phyloP scores from a whole-genome alignment of 1,140 invertebrate genomes.

The Hylyphantes graminicola region DNA sequence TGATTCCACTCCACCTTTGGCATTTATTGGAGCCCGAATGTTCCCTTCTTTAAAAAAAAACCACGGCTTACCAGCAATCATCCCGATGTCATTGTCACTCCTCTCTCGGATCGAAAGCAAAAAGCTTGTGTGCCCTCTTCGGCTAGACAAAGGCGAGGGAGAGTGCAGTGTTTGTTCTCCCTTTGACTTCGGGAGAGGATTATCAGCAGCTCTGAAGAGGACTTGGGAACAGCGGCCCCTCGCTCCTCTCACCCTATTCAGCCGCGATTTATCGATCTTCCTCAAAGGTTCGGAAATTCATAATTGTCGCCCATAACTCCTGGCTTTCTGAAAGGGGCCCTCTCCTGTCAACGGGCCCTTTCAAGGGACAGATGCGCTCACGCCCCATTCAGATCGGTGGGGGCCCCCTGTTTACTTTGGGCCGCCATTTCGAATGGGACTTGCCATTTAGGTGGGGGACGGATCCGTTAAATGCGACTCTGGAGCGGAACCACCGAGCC shows the following conservation, averaged over 20 bases:
- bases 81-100: too few species aligned
- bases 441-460: too few species aligned
- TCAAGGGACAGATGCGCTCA: constrained; percentile 56
- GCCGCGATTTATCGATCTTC: background rate
- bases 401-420: background rate
- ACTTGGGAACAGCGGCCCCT: constrained; percentile 27
- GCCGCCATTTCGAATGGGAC: too few species aligned
- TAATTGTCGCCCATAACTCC: constrained; percentile 56
- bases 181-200: constrained; percentile 52
- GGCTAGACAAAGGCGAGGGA: constrained; percentile 9
- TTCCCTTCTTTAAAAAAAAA: too few species aligned
- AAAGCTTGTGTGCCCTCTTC: background rate
- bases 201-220: constrained; percentile 10
- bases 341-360: constrained; percentile 42
- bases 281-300: constrained; percentile 42
- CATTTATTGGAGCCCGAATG: too few species aligned
- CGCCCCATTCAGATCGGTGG: constrained; percentile 54
- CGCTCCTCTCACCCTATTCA: constrained; percentile 36
- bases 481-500: too few species aligned
- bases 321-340: constrained; percentile 41
- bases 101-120: too few species aligned
- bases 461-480: too few species aligned
- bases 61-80: too few species aligned
- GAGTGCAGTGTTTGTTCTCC: constrained; percentile 55
- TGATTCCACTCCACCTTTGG: too few species aligned